A percentile compares a stretch with the other conserved stretches of the same genome.
phyloP scores from a whole-genome alignment of 1,140 invertebrate genomes.

The Bombus impatiens region DNA sequence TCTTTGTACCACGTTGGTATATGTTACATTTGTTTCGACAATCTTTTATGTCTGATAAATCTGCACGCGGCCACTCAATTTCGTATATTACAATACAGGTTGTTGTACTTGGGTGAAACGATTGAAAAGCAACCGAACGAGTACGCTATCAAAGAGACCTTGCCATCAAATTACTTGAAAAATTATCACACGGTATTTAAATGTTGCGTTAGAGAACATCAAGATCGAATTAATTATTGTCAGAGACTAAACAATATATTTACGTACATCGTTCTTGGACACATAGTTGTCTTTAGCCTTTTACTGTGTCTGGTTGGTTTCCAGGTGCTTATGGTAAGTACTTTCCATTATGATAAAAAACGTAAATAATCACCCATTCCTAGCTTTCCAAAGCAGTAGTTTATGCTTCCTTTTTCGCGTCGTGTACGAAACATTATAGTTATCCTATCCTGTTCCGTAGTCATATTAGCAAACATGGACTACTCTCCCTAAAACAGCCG shows the following conservation, averaged over 20 bases:
- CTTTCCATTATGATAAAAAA: neutral
- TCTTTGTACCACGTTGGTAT: constrained; percentile 50
- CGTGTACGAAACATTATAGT: too few relatives aligned
- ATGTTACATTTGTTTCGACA: constrained; percentile 66
- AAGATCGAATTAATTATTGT: constrained; percentile 44
- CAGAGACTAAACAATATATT: constrained; percentile 40
- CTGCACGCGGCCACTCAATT: constrained; percentile 62
- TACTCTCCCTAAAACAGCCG: too few relatives aligned
- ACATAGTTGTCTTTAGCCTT: constrained; percentile 42
- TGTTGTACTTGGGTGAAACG: neutral
- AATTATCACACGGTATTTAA: neutral
- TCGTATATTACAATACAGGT: constrained; percentile 56
- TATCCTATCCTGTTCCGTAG: too few relatives aligned
- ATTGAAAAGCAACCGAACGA: neutral
- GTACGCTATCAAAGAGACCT: neutral
- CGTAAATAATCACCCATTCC: too few relatives aligned
- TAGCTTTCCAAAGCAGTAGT: too few relatives aligned
- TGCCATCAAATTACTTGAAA: neutral
- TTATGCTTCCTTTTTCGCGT: too few relatives aligned
- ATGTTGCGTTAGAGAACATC: constrained; percentile 42
- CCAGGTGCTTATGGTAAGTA: constrained; percentile 7
- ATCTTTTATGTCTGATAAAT: constrained; percentile 62
- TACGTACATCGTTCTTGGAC: constrained; percentile 24
- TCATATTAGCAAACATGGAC: too few relatives aligned
- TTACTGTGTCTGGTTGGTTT: constrained; percentile 50